Percentiles rank a stretch among this genome's conserved stretches.
Evolutionary conservation across 23 tunicate species (phyloP).

Genomic region (Trididemnum clinides): DNA sequence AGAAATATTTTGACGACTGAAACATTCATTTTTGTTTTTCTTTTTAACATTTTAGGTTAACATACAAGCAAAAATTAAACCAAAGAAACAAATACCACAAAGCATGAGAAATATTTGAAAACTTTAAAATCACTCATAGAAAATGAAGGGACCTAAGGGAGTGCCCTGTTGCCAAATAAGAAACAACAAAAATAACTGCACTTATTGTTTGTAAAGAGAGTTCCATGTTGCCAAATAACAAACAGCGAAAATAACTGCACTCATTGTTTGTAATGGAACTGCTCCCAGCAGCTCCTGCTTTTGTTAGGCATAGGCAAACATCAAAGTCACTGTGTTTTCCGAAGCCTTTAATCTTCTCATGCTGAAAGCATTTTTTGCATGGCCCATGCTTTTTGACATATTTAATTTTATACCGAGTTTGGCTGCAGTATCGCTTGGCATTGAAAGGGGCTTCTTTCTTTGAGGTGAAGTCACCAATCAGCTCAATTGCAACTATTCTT

Average conservation of each 20-base stretch:
- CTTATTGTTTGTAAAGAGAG: not conserved
- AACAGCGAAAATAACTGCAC: not conserved
- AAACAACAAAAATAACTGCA: not conserved
- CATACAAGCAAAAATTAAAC: not conserved
- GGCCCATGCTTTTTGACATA: not conserved
- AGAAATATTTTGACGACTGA: not conserved
- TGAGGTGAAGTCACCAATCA: not conserved
- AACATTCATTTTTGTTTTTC: not conserved
- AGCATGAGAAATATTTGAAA: not conserved
- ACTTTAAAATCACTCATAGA: not conserved
- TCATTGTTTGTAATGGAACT: not conserved
- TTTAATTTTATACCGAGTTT: not conserved
- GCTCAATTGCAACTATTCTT: not conserved
- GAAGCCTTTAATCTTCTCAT: not conserved
- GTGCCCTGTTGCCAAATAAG: not conserved
- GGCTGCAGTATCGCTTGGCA: not conserved
- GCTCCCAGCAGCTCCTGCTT: not conserved
- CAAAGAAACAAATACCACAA: constrained; percentile 8
- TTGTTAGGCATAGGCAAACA: not conserved
- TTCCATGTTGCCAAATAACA: too few relatives aligned
- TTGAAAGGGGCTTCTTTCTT: not conserved
- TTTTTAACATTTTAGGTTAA: not conserved
- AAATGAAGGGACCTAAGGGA: not conserved
- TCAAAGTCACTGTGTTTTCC: not conserved
- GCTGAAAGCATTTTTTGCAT: not conserved